phyloP scores from a whole-genome alignment of 2,797 vertebrate species.

The Crocidura indochinensis region DNA sequence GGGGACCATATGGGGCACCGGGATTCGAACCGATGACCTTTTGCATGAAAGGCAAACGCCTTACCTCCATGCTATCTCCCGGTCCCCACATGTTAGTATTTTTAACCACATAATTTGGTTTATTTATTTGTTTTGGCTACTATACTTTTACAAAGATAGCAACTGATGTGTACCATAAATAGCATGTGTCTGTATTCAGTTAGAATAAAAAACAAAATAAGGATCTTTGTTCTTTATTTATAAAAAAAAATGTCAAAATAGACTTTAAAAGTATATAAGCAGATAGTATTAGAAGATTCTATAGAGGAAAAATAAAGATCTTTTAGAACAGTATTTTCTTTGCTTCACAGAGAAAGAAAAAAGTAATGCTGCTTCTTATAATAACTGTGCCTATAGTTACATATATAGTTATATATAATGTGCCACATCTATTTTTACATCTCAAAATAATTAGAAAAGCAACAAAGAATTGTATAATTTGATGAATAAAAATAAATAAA shows the following conservation, averaged over 20 bases:
- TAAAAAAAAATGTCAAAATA: not conserved
- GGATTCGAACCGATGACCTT: no score
- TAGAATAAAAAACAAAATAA: not conserved
- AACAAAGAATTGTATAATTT: constrained; percentile 11
- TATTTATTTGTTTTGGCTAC: constrained; percentile 20
- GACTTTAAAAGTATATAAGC: not conserved
- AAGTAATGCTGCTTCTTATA: not conserved
- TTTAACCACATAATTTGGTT: not conserved
- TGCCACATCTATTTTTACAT: not conserved
- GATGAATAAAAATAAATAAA: constrained; percentile 22
- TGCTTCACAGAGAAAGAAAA: not conserved
- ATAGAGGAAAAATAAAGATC: not conserved
- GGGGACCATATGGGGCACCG: no score
- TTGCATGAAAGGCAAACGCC: no score
- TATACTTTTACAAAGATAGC: not conserved
- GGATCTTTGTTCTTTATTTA: not conserved
- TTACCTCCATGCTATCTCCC: no score
- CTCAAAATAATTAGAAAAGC: not conserved
- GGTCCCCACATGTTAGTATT: no score
- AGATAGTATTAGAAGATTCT: not conserved
- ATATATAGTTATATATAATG: not conserved
- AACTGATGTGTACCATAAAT: not conserved
- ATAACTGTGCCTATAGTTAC: no score
- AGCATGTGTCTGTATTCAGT: not conserved
- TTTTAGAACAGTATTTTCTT: no score